Base-by-base conservation (phyloP, 2,888 invertebrate species). In the Bellardia pandia region DNA sequence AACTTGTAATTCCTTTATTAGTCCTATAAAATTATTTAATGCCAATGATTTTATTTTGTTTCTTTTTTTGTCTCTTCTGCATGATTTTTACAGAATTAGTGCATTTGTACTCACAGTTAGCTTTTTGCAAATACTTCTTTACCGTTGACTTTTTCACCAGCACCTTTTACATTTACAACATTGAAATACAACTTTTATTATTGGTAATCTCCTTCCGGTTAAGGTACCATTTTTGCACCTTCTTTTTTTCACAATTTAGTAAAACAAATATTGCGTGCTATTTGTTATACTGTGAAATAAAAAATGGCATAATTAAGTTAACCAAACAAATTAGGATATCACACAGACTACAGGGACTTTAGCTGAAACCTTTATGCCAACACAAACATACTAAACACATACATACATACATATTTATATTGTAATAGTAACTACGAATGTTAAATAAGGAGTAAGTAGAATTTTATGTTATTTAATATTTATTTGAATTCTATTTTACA, bases 221-320 rank as follows among this genome's bases (percentile, higher is more conserved):
- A 13, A 4, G 37, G 37, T 37, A 42, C 14, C 6, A 30, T 68
- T 11, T 16, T 14, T 45, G 13, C 7, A 37, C 3, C 40, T 33
- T 62, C 30, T 37, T 14, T 62, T 58, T 30, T 30, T 23, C 40
- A 60, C 40, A 37, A 62, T 16, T 66, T 56, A 11, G 11, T 69
- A 48, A 16, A 82, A 77, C 51, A 78, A 64, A 83, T 83, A 69
- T 86, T 75, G 82, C 83, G 86, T 86, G 86, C 51, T 58, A 53
- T 75, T 68, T 56, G 16, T 56, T 74, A n/a, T 66, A 53, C 51
- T 23, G 53, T 45, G 69, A 37, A 56, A 45, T 64, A 66, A 68
- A 66, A 53, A 62, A 51, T 68, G 60, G 33, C 53, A 77, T 86
- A 68, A 84, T 86, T 80, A 80, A 79, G 56, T 86, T 30, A 64